Evolutionary conservation across 2,888 invertebrate genomes (phyloP), one percentile per base, ranked within the genome.

Genomic region (Agrenia bidenticulata): DNA sequence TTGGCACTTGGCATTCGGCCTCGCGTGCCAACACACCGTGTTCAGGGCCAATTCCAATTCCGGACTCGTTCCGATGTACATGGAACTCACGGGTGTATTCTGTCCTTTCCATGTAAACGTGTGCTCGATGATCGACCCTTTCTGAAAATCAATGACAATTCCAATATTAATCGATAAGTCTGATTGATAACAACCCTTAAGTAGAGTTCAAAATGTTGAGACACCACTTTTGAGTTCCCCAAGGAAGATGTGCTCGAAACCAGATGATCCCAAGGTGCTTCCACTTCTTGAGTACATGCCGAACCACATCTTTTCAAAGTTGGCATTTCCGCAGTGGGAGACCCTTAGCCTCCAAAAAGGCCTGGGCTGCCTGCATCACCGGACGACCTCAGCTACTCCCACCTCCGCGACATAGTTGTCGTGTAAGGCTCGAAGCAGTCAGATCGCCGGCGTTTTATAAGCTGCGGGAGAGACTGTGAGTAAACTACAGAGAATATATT

Each of bases 171-270:
- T 39, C 37, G 37, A 11, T 23, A n/a, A n/a, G n/a, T n/a, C n/a
- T n/a, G n/a, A n/a, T n/a, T n/a, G n/a, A 49, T 66, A 71, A 68
- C 26, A 32, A 23, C 57, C 66, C 69, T n/a, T n/a, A n/a, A n/a
- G n/a, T n/a, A n/a, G n/a, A n/a, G n/a, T n/a, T n/a, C n/a, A n/a
- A n/a, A n/a, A n/a, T n/a, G n/a, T n/a, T n/a, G n/a, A n/a, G 21
- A 94, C 86, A 76, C 87, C 87, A 45, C 85, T 85, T 74, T 87
- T 86, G 0, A 89, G 82, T 83, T 96, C 95, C 0, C 92, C 89
- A 2, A 94, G 85, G 79, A 95, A 94, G 17, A 94, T 87, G 78
- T 96, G 95, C 80, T 96, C 95, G 78, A 95, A 95, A 1, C 92
- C 95, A 27, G 89, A 90, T 76, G 94, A 94, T 64, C 94, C 90